These are phyloP conservation scores for Cataglyphis hispanica DNA, from an alignment of 1,140 invertebrate species.

Conservation along the genomic window DNA sequence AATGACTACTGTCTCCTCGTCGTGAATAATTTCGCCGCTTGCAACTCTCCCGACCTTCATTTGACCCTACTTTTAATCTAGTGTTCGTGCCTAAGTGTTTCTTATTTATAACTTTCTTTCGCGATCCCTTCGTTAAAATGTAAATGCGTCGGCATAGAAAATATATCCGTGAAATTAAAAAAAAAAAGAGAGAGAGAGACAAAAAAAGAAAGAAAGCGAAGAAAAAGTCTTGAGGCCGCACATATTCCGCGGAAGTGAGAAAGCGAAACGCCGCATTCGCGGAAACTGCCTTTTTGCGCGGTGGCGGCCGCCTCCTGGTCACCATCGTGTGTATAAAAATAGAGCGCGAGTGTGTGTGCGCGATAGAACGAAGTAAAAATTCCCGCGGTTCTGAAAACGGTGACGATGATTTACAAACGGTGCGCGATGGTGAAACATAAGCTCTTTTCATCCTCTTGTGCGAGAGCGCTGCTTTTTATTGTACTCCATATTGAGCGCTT, in stretches of 20 bases:
- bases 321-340: slow-evolving; percentile 33
- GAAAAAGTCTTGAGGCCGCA: neutral
- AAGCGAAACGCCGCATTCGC: slow-evolving; percentile 37
- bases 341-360: slow-evolving; percentile 15
- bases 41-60: slow-evolving; percentile 11
- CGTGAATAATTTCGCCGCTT: slow-evolving; percentile 14
- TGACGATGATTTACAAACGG: slow-evolving; percentile 53
- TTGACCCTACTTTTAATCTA: slow-evolving; percentile 54
- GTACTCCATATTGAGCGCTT: slow-evolving; percentile 53
- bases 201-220: neutral
- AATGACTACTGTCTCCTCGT: slow-evolving; percentile 10
- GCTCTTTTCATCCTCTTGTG: slow-evolving; percentile 50
- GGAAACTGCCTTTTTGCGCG: slow-evolving; percentile 40
- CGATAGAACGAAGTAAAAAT: slow-evolving; percentile 52
- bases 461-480: slow-evolving; percentile 54
- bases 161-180: slow-evolving; percentile 35
- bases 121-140: slow-evolving; percentile 59
- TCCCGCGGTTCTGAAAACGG: slow-evolving; percentile 30
- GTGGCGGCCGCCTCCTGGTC: slow-evolving; percentile 6
- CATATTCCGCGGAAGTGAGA: slow-evolving; percentile 46
- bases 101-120: slow-evolving; percentile 61
- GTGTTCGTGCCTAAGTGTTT: slow-evolving; percentile 48
- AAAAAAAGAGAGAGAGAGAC: neutral
- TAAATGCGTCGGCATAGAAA: slow-evolving; percentile 57
- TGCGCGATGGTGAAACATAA: slow-evolving; percentile 48